Conservation (phyloP, 92 coral and sea anemone genomes). For the Porites lobata region DNA sequence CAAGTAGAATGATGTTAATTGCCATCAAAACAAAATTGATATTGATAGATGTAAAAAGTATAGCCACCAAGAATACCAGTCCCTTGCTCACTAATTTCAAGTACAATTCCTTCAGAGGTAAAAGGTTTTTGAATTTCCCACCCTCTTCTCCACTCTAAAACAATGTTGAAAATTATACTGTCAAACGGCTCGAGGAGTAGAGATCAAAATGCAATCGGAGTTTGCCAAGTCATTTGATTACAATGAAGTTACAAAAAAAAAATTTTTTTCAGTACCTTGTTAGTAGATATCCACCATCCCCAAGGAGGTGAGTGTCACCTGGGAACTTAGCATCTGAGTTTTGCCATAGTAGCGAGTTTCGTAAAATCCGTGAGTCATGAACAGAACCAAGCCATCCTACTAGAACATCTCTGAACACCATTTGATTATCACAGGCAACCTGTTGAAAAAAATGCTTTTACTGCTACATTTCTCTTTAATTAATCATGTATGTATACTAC, state of each 20-base stretch:
- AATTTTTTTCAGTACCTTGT: constrained; percentile 39
- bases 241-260: background rate
- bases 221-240: background rate
- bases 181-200: constrained; percentile 1
- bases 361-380: constrained; percentile 62
- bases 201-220: constrained; percentile 3
- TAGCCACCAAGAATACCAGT: constrained; percentile 14
- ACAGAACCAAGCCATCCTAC: constrained; percentile 79
- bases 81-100: constrained; percentile 4
- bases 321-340: constrained; percentile 27
- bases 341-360: constrained; percentile 54
- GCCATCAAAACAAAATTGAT: constrained; percentile 13
- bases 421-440: constrained; percentile 69
- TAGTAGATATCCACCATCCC: constrained; percentile 2
- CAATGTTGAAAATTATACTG: background rate
- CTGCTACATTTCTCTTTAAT: constrained; percentile 22
- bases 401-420: constrained; percentile 62
- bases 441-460: constrained; percentile 35
- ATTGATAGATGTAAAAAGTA: constrained; percentile 24
- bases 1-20: constrained; percentile 10
- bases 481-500: constrained; percentile 16
- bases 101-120: constrained; percentile 18
- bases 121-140: constrained; percentile 13
- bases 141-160: constrained; percentile 8
- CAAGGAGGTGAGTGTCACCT: constrained; percentile 4